Evolutionary conservation across 2,888 invertebrate species (phyloP), one percentile per base, ranked within the genome.

Genomic region (Meiosimyza decipiens): DNA sequence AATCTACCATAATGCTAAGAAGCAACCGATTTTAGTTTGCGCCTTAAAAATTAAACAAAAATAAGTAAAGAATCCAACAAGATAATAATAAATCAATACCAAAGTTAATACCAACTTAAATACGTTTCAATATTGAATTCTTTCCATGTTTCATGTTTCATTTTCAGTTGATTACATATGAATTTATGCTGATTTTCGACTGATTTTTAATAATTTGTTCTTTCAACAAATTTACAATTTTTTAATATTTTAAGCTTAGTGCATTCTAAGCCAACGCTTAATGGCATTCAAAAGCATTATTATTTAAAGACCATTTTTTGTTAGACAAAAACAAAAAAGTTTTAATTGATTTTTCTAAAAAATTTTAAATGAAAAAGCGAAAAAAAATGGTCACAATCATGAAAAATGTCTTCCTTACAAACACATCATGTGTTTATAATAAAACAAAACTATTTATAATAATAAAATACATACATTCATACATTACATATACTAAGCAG

Each of bases 361-460:
- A 52, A 69, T 50, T 49, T 18, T 40, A 55, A 55, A 18, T 57
- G 15, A 13, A 68, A 68, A 16, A 68, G 54, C 51, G 59, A 67
- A 51, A 59, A 67, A 71, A 75, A 72, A 79, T 82, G 81, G 80
- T 82, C 82, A 81, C 82, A 83, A 83, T 83, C 83, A 83, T 82
- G 81, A 80, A 83, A 82, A 80, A 83, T 77, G 79, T 82, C 79
- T 82, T 80, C 81, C 81, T 82, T 78, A 79, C 51, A 76, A 66
- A 77, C 72, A 74, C 73, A 59, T 73, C 67, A 67, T 74, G 73
- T 67, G 71, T 64, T 74, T 68, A 67, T 70, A 74, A 75, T 73
- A 65, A 73, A 75, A 73, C 71, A 71, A 71, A 75, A 72, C 72
- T 75, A 74, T 71, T 72, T 51, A 55, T 65, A 62, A 33, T 12